Evolutionary conservation across 2,797 vertebrate genomes (phyloP).

Genomic region (Australoheros facetus): DNA sequence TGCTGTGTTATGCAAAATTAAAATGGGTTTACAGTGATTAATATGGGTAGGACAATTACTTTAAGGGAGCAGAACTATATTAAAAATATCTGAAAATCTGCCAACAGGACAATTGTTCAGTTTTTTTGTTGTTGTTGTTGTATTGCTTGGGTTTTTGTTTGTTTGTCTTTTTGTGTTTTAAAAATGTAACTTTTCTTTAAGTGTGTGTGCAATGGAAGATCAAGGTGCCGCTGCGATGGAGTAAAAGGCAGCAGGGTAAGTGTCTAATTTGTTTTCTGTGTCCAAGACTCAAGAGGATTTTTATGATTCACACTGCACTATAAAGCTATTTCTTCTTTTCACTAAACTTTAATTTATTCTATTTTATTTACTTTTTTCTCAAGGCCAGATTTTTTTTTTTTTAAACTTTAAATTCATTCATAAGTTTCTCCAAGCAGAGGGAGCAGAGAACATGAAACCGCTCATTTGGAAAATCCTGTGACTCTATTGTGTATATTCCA

Average conservation of each 20-base stretch:
- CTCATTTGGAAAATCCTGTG: not conserved
- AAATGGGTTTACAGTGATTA: not conserved
- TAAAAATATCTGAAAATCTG: not conserved
- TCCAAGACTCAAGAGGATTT: not conserved
- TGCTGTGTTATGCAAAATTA: not conserved
- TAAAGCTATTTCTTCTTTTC: not conserved
- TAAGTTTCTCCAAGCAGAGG: no score
- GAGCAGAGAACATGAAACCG: no score
- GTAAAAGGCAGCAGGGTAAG: slow-evolving; percentile 73
- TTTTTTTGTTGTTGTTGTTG: not conserved
- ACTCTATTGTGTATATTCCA: not conserved
- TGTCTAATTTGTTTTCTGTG: not conserved
- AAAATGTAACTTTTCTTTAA: slow-evolving; percentile 28
- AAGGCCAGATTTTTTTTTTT: not conserved
- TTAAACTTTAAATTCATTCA: no score
- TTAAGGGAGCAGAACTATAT: not conserved
- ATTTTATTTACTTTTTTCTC: not conserved
- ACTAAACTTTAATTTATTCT: not conserved
- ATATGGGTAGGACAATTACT: not conserved
- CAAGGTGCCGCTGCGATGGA: slow-evolving; percentile 65
- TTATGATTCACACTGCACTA: not conserved
- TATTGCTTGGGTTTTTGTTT: not conserved
- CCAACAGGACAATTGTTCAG: no score
- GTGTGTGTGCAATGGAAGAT: slow-evolving; percentile 63
- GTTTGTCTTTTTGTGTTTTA: not conserved